phyloP scores from a whole-genome alignment of 2,113 vertebrate species.

The Eublepharis macularius region DNA sequence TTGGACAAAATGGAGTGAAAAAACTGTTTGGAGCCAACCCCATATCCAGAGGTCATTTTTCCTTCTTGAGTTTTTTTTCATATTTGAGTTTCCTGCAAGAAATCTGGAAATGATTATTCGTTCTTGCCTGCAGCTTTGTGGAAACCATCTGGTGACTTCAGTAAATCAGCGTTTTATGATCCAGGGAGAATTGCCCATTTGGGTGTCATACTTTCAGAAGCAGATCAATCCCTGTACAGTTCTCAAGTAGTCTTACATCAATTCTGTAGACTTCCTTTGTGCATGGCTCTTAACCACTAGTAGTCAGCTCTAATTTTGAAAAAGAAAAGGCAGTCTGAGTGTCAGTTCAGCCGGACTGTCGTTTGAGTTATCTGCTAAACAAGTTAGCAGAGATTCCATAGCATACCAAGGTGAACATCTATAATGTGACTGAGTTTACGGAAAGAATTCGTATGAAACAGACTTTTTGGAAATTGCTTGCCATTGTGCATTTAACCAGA shows the following conservation, averaged over 20 bases:
- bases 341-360: not conserved
- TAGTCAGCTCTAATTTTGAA: not conserved
- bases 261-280: slow-evolving; percentile 1
- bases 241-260: slow-evolving; percentile 3
- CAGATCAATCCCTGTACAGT: not conserved
- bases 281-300: not conserved
- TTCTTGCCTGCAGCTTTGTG: slow-evolving; percentile 6
- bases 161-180: slow-evolving; percentile 7
- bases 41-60: not conserved
- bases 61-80: not conserved
- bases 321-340: not conserved
- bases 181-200: not conserved
- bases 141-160: slow-evolving; percentile 25
- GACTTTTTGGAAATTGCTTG: not conserved
- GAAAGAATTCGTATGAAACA: not conserved
- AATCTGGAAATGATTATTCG: not conserved
- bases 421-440: not conserved
- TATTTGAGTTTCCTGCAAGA: not conserved
- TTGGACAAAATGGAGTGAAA: no score
- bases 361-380: not conserved
- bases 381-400: not conserved
- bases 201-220: slow-evolving; percentile 3
- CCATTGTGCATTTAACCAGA: no score
- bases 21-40: no score
- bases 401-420: not conserved